phyloP scores from a whole-genome alignment of 2,113 vertebrate genomes.

The Hiodon alosoides region DNA sequence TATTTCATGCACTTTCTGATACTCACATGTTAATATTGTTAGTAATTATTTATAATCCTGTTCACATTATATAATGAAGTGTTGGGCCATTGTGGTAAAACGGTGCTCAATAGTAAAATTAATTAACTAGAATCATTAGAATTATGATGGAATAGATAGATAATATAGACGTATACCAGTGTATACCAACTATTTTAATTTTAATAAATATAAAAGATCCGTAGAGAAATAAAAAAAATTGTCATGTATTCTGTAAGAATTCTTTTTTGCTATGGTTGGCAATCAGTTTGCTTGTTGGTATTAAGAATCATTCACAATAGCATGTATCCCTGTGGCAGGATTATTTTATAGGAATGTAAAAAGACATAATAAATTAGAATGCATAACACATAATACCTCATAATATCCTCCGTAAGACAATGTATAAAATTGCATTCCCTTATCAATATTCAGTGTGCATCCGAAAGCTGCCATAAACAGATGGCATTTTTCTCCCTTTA shows the following conservation, averaged over 20 bases:
- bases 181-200: too few species aligned
- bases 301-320: neutral
- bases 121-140: too few species aligned
- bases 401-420: slow-evolving; percentile 1
- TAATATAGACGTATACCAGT: too few species aligned
- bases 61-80: too few species aligned
- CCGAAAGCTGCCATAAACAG: slow-evolving; percentile 39
- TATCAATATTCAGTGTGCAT: slow-evolving; percentile 45
- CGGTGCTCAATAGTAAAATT: too few species aligned
- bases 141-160: too few species aligned
- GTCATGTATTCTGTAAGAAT: neutral
- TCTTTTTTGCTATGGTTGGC: too few species aligned
- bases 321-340: neutral
- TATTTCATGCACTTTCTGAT: too few species aligned
- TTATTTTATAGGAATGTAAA: slow-evolving; percentile 6
- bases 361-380: slow-evolving; percentile 27
- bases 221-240: neutral
- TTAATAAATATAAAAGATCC: too few species aligned
- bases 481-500: slow-evolving; percentile 43
- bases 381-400: slow-evolving; percentile 17
- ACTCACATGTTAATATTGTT: too few species aligned
- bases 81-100: too few species aligned
- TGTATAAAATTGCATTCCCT: slow-evolving; percentile 15
- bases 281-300: neutral
- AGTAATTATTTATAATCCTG: too few species aligned